Conservation (phyloP, 2,797 vertebrate genomes). For the Phalloptychus januarius region DNA sequence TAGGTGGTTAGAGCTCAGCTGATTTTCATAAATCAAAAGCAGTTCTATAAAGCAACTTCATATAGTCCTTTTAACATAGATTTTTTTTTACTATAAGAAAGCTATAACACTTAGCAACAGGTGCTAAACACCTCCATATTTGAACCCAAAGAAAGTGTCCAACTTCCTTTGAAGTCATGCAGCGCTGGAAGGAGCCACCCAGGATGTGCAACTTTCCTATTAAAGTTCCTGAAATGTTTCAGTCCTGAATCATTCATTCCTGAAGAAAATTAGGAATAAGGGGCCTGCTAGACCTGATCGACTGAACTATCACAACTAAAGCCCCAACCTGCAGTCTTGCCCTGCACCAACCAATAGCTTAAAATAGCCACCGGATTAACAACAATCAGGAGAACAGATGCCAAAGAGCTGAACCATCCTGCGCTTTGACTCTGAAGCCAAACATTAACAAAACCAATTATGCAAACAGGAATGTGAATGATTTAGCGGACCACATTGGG, state of each 20-base stretch:
- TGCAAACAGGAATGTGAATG: slow-evolving; percentile 33
- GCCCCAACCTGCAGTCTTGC: slow-evolving; percentile 43
- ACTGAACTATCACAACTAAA: slow-evolving; percentile 48
- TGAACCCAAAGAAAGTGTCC: background rate
- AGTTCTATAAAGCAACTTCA: background rate
- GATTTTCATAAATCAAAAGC: slow-evolving; percentile 20
- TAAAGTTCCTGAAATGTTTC: slow-evolving; percentile 54
- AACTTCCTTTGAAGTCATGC: slow-evolving; percentile 17
- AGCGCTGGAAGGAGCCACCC: slow-evolving; percentile 52
- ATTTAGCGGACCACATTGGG: slow-evolving; percentile 14
- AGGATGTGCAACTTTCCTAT: slow-evolving; percentile 34
- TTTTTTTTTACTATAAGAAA: background rate
- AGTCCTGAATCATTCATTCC: slow-evolving; percentile 61
- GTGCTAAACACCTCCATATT: background rate
- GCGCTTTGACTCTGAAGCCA: slow-evolving; percentile 50
- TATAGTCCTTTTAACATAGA: background rate
- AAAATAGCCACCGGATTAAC: slow-evolving; percentile 79
- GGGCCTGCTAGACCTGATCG: slow-evolving; percentile 42
- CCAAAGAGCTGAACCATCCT: slow-evolving; percentile 54
- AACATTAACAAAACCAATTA: slow-evolving; percentile 68
- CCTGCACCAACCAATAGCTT: slow-evolving; percentile 53
- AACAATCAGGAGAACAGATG: slow-evolving; percentile 71
- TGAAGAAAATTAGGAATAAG: slow-evolving; percentile 40
- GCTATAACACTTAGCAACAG: background rate
- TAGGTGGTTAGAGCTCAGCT: slow-evolving; percentile 14